Evolutionary conservation across 2,797 vertebrate species (phyloP), one percentile per base, ranked within the genome.

Genomic region (Microctenopoma stevenorrisi): DNA sequence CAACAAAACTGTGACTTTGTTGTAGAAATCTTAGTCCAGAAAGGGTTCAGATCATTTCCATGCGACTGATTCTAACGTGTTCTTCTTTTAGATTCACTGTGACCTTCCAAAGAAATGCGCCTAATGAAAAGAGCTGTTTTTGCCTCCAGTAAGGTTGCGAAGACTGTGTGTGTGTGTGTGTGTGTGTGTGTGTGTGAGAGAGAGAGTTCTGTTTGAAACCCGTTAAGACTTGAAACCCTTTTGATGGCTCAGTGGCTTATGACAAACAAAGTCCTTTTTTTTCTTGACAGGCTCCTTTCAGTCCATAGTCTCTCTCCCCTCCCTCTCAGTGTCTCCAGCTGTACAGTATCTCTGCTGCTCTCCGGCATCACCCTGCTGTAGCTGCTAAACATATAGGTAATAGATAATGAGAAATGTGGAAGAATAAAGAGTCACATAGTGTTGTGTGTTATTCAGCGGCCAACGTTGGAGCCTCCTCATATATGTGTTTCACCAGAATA

Each of bases 91-190:
- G 66, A 78, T 64, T 62, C 25, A 26, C 68, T 60, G 42, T 86
- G 86, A 85, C 88, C 87, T 81, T 79, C 46, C 77, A 79, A 76
- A 90, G 80, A 88, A 76, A 65, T 70, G 72, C 47, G 55, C 75
- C 86, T 81, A 82, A 81, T 78, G 85, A 59, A 78, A 73, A 53
- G 55, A 59, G 43, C 54, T 71, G 54, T 38, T 64, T 68, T 51
- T 57, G 62, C 64, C 68, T 72, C 35, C 18, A 70, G 72, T 74
- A 70, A 66, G 52, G 72, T 52, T 64, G 38, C n/a, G 16, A 38
- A 33, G 26, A 1, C 38, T 12, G 10, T 55, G 59, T 52, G 55
- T 58, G 47, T 60, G 47, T 58, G 47, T 60, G 47, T 53, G 47
- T 7, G 60, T 26, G 49, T 68, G 59, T 52, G 55, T 58, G 47